phyloP scores from a whole-genome alignment of 1,140 invertebrate species.

The Hestina assimilis region DNA sequence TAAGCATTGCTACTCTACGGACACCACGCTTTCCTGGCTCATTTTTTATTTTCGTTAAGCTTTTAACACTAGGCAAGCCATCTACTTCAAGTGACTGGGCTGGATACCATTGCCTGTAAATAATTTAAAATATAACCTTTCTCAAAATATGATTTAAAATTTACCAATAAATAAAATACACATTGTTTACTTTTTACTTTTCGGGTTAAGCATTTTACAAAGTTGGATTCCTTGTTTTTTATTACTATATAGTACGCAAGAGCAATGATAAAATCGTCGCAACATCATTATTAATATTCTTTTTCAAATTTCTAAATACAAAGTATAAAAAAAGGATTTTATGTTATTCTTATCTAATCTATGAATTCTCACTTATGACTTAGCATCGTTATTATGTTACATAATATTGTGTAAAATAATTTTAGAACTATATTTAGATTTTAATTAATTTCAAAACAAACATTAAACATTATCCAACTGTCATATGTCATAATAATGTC shows the following conservation, averaged over 20 bases:
- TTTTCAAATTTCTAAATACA: too few relatives aligned
- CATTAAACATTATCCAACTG: too few relatives aligned
- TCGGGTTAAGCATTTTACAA: slow-evolving; percentile 65
- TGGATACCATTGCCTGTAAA: slow-evolving; percentile 60
- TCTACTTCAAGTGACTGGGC: slow-evolving; percentile 24
- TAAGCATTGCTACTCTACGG: slow-evolving; percentile 81
- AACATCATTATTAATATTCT: slow-evolving; percentile 31
- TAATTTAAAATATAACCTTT: slow-evolving; percentile 35
- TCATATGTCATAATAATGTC: too few relatives aligned
- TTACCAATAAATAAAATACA: slow-evolving; percentile 7
- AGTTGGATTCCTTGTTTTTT: slow-evolving; percentile 65
- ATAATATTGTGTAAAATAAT: too few relatives aligned
- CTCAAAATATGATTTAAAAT: too few relatives aligned
- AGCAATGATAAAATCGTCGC: slow-evolving; percentile 51
- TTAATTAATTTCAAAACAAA: too few relatives aligned
- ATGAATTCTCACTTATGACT: too few relatives aligned
- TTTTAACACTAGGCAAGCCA: slow-evolving; percentile 57
- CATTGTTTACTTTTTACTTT: slow-evolving; percentile 49
- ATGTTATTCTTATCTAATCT: too few relatives aligned
- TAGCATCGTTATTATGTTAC: too few relatives aligned
- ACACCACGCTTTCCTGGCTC: slow-evolving; percentile 68
- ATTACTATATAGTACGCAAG: slow-evolving; percentile 34
- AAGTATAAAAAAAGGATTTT: too few relatives aligned
- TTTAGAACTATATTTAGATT: too few relatives aligned
- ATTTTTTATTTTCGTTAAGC: slow-evolving; percentile 55